Percentiles rank a stretch among this genome's conserved stretches.
Evolutionary conservation across 2,797 vertebrate species (phyloP).

Genomic region (Phrynocephalus vlangalii): DNA sequence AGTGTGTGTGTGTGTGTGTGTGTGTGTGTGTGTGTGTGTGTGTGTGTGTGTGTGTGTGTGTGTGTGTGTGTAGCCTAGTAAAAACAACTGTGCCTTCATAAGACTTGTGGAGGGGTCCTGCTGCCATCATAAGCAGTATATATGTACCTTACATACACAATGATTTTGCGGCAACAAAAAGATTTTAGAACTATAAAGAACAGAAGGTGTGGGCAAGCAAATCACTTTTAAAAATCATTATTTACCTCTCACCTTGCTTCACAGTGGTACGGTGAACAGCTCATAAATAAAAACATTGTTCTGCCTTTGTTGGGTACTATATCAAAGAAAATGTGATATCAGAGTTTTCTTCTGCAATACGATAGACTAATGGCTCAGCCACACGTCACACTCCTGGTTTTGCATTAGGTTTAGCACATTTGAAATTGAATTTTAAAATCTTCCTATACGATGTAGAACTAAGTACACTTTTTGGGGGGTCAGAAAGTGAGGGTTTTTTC

Average conservation of each 20-base stretch:
- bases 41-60: too few species aligned
- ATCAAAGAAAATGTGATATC: constrained; percentile 55
- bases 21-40: too few species aligned
- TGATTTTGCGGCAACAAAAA: neutral
- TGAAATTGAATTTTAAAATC: too few species aligned
- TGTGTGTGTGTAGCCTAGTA: too few species aligned
- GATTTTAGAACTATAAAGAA: neutral
- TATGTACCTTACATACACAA: neutral
- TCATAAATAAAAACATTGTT: constrained; percentile 40
- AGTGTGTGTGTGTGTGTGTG: too few species aligned
- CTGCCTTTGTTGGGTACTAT: constrained; percentile 52
- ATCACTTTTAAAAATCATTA: neutral
- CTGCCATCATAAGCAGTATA: neutral
- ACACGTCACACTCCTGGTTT: too few species aligned
- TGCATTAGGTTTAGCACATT: too few species aligned
- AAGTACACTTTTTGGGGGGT: too few species aligned
- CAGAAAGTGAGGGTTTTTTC: too few species aligned
- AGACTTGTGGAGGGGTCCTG: too few species aligned
- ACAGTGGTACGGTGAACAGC: constrained; percentile 42
- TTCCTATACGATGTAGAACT: too few species aligned
- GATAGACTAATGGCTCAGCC: constrained; percentile 21
- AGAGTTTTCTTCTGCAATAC: constrained; percentile 44
- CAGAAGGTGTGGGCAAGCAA: neutral
- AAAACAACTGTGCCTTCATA: too few species aligned
- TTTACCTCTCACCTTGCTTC: constrained; percentile 44